Base-by-base conservation (phyloP, 2,113 vertebrate species). In the Callipepla squamata region DNA sequence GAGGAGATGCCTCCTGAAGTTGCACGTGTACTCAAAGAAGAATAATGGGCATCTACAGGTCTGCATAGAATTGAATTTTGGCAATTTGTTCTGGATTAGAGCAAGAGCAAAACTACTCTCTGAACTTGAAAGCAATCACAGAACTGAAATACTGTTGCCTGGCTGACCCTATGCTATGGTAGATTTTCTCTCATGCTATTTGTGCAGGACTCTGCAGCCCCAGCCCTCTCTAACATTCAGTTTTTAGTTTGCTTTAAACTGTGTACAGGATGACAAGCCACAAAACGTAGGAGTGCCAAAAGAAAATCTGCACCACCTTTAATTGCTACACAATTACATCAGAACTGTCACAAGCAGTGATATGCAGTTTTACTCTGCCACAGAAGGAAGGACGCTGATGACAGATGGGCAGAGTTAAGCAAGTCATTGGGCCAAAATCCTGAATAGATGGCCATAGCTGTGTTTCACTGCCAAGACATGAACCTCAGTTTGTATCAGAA, bases 321-420 rank as follows among this genome's bases (percentile, higher is more conserved):
- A 96, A 96, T 96, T 97, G 95, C 92, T 89, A 40, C 47, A 94
- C 3, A 80, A 96, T 80, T 65, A 92, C 90, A 96, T 94, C 95
- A 42, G 26, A 96, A 95, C 73, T 93, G 93, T 96, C 96, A 97
- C 1, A 62, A 95, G 69, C 95, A 95, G 89, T 96, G 91, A 96
- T 97, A 95, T 80, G 89, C 93, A 40, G 48, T 85, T 93, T 85
- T 68, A 90, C 78, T 93, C 87, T 94, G 90, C 96, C 96, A 95
- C 85, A 76, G 93, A 93, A 34, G 65, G 96, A 90, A 95, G 89
- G 96, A 97, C 96, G 94, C 75, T 92, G 82, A 91, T 97, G 97
- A 97, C 97, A 98, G 97, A 98, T 95, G 96, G 97, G 92, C 80
- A 96, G 94, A 96, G 95, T 86, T 95, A 93, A 96, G 89, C 96